phyloP scores from a whole-genome alignment of 2,888 invertebrate genomes.

The Metallyticus violacea region DNA sequence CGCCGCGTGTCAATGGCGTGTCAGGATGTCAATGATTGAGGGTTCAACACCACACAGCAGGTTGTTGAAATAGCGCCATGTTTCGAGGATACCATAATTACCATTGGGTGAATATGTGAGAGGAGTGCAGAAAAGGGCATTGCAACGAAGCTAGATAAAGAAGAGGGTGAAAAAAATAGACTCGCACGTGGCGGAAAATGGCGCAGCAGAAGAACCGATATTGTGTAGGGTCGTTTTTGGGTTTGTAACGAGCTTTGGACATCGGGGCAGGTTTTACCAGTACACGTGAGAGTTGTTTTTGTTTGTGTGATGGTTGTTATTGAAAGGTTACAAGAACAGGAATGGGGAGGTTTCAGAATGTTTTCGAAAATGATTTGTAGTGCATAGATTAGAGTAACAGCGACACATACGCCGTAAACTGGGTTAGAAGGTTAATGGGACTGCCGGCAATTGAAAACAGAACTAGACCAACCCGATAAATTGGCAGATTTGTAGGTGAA shows the following conservation, averaged over 20 bases:
- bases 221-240: slow-evolving; percentile 13
- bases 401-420: neutral
- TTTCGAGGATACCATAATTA: slow-evolving; percentile 8
- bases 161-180: neutral
- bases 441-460: neutral
- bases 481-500: too few relatives aligned
- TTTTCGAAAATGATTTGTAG: neutral
- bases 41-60: neutral
- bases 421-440: neutral
- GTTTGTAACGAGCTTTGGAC: neutral
- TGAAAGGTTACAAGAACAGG: slow-evolving; percentile 4
- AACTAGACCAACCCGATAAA: neutral
- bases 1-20: slow-evolving; percentile 11
- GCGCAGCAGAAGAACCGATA: slow-evolving; percentile 8
- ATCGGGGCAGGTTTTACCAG: neutral
- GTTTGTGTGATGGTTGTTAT: neutral
- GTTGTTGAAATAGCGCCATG: slow-evolving; percentile 3
- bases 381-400: neutral
- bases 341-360: slow-evolving; percentile 3
- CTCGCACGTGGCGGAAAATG: neutral
- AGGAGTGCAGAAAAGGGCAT: neutral
- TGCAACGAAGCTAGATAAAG: neutral
- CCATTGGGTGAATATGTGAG: neutral
- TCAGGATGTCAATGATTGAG: slow-evolving; percentile 11
- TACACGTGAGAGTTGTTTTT: neutral